Evolutionary conservation across 2,113 vertebrate species (phyloP), one percentile per base, ranked within the genome.

Genomic region (Tachysurus vachellii): DNA sequence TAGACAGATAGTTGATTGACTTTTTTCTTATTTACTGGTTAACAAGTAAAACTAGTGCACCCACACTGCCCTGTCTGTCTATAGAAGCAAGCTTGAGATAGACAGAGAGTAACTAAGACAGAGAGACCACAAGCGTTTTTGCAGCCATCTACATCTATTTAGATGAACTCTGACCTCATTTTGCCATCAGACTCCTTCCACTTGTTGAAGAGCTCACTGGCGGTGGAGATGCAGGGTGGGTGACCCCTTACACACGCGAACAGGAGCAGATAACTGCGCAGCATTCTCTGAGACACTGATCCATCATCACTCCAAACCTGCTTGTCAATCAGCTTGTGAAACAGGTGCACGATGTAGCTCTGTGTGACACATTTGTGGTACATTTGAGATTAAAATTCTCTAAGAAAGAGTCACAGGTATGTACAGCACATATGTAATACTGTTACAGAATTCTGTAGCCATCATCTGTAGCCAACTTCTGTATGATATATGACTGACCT

Each of bases 291-390:
- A 0, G 97, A 95, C 80, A 96, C 85, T 0, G 96, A 95, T 50
- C 98, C 97, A 0, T 97, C 95, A 5, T 96, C 94, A 2, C 53
- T 92, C 97, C 97, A 99, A 0, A 92, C 86, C 94, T 98, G 97
- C 2, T 44, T 91, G 47, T 97, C 96, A n/a, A 97, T 97, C 90
- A 98, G 94, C 5, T 87, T 92, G 80, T 81, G 92, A 82, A 98
- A 95, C 54, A 99, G 93, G 76, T 92, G 80, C 73, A 98, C 89
- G 3, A 98, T 96, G 87, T 96, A 97, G 77, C 86, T 91, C 98
- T 99, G 92, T 0, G 57, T 31, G 12, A 86, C 19, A 86, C 19
- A 88, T 28, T 66, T 5, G 17, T 11, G 47, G 0, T 12, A 42
- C 17, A 71, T 70, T 9, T 64, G 23, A 73, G 28, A 77, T 53